A percentile compares a stretch with the other conserved stretches of the same genome.
These are phyloP conservation scores for Aromia moschata DNA, from an alignment of 2,888 invertebrate genomes.

Conservation along the genomic window DNA sequence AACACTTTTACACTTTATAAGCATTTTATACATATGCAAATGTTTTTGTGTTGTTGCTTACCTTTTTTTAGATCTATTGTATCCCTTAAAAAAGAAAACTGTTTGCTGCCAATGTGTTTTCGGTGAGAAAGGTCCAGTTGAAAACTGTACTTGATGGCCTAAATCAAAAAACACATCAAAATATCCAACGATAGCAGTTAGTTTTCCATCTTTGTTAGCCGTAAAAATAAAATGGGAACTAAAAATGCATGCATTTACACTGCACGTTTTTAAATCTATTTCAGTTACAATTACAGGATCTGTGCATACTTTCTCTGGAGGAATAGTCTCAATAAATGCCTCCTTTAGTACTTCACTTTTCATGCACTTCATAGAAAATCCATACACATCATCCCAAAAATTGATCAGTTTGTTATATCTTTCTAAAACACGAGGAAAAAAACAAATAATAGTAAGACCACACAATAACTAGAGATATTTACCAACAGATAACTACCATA, in stretches of 20 bases:
- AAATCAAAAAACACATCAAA: slow-evolving; percentile 90
- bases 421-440: slow-evolving; percentile 62
- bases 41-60: too few relatives aligned
- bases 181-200: slow-evolving; percentile 89
- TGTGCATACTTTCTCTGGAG: slow-evolving; percentile 73
- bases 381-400: slow-evolving; percentile 95
- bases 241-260: slow-evolving; percentile 77
- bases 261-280: slow-evolving; percentile 81
- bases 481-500: too few relatives aligned
- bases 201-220: slow-evolving; percentile 70
- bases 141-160: slow-evolving; percentile 72
- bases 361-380: slow-evolving; percentile 93
- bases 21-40: not conserved
- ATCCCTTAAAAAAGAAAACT: slow-evolving; percentile 82
- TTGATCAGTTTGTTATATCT: slow-evolving; percentile 77
- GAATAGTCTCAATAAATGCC: slow-evolving; percentile 74
- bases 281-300: slow-evolving; percentile 72
- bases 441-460: too few relatives aligned
- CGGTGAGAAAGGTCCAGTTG: slow-evolving; percentile 79
- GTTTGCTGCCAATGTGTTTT: slow-evolving; percentile 97
- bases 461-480: too few relatives aligned
- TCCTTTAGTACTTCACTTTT: slow-evolving; percentile 84
- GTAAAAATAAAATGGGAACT: slow-evolving; percentile 74
- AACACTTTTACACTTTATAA: too few relatives aligned
- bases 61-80: slow-evolving; percentile 77